phyloP scores from a whole-genome alignment of 2,113 vertebrate species.

The Cyphomyrus discorhynchus region DNA sequence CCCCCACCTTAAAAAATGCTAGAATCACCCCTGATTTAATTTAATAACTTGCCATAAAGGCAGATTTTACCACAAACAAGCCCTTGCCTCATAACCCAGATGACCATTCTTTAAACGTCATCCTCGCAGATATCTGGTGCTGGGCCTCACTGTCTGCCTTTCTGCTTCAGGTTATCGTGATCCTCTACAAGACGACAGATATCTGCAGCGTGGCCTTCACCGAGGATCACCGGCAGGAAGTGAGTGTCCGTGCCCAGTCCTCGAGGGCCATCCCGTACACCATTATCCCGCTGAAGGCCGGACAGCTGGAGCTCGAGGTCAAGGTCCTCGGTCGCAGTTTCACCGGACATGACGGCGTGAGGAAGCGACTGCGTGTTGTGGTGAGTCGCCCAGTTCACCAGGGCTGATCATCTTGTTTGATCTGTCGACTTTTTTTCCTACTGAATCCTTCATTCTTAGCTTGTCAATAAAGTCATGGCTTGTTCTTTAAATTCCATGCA shows the following conservation, averaged over 20 bases:
- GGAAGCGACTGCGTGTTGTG: constrained; percentile 58
- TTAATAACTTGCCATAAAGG: neutral
- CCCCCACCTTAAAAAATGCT: neutral
- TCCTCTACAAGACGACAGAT: constrained; percentile 56
- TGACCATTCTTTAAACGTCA: neutral
- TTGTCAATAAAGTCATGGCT: neutral
- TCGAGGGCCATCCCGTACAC: constrained; percentile 56
- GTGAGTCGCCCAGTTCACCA: constrained; percentile 40
- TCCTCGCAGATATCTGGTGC: neutral
- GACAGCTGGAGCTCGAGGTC: constrained; percentile 58
- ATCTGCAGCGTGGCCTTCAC: constrained; percentile 63
- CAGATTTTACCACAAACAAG: neutral
- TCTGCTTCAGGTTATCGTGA: constrained; percentile 55
- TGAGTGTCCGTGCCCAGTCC: constrained; percentile 38
- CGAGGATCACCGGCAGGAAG: constrained; percentile 44
- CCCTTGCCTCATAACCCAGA: too few species aligned
- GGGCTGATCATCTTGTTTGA: neutral
- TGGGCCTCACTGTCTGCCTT: neutral
- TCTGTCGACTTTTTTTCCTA: neutral
- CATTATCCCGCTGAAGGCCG: constrained; percentile 56
- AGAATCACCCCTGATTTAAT: neutral
- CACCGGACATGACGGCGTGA: constrained; percentile 49
- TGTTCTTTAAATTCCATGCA: neutral
- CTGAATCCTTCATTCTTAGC: neutral
- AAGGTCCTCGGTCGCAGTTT: constrained; percentile 38